phyloP scores from a whole-genome alignment of 2,113 vertebrate species.

The Chionomys nivalis region DNA sequence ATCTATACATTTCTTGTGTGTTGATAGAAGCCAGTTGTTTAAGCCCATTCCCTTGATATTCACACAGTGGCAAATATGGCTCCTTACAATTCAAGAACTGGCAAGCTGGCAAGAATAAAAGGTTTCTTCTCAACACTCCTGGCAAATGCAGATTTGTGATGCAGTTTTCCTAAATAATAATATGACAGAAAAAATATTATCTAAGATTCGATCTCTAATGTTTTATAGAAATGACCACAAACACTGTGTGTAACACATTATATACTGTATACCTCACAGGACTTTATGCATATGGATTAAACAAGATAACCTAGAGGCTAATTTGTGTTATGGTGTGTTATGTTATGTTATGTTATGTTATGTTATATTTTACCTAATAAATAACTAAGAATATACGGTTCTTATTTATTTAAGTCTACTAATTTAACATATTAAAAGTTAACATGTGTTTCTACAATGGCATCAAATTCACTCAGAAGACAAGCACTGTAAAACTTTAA shows the following conservation, averaged over 20 bases:
- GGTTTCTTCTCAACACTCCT: neutral
- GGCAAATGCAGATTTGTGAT: neutral
- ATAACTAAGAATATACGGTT: neutral
- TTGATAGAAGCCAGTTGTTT: neutral
- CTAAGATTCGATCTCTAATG: neutral
- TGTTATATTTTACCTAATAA: neutral
- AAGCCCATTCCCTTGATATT: neutral
- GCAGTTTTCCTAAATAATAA: slow-evolving; percentile 30
- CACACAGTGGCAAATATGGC: neutral
- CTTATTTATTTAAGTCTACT: slow-evolving; percentile 18
- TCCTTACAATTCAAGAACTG: neutral
- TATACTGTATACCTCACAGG: neutral
- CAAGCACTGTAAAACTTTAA: neutral
- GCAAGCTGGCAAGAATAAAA: neutral
- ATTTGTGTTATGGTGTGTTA: neutral
- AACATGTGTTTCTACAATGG: neutral
- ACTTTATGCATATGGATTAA: slow-evolving; percentile 50
- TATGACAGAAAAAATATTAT: slow-evolving; percentile 12
- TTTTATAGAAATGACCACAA: slow-evolving; percentile 50
- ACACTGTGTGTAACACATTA: neutral
- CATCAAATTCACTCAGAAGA: slow-evolving; percentile 31
- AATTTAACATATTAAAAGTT: slow-evolving; percentile 36
- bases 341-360: neutral
- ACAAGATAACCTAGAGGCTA: slow-evolving; percentile 4
- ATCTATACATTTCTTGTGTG: neutral